These are phyloP conservation scores for Phyllotis vaccarum DNA, from an alignment of 2,797 vertebrate genomes.

Conservation along the genomic window DNA sequence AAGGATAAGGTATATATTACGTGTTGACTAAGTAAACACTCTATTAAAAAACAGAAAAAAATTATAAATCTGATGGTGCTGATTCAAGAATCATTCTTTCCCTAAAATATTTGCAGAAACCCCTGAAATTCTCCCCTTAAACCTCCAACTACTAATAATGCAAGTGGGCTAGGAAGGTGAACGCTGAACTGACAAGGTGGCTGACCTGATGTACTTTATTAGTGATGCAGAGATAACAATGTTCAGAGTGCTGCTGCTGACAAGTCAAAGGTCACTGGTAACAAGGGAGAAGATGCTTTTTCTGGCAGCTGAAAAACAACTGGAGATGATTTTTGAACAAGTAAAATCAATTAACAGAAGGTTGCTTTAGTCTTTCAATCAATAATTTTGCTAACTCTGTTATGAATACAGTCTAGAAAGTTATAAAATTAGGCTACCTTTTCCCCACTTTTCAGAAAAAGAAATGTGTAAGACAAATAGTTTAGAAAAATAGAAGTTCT, in stretches of 20 bases:
- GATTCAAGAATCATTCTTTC: conserved; percentile 40
- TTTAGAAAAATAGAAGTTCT: conserved; percentile 19
- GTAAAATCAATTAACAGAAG: conserved; percentile 60
- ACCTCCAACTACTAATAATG: conserved; percentile 12
- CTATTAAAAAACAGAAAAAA: conserved; percentile 46
- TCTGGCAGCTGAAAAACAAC: conserved; percentile 62
- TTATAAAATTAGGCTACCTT: conserved; percentile 4
- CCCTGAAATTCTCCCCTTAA: conserved; percentile 43
- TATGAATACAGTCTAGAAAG: conserved; percentile 20
- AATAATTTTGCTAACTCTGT: conserved; percentile 71
- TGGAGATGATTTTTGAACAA: conserved; percentile 59
- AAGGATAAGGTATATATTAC: conserved; percentile 43
- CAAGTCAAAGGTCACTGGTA: conserved; percentile 74
- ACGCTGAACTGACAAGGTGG: conserved; percentile 71
- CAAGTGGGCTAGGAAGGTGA: conserved; percentile 40
- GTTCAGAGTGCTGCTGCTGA: conserved; percentile 67
- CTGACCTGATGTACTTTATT: conserved; percentile 68
- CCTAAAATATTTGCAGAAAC: conserved; percentile 59
- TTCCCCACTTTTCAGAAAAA: not conserved
- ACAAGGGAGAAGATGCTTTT: conserved; percentile 60
- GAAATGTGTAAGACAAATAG: not conserved
- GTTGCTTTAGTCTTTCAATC: conserved; percentile 49
- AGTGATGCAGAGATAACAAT: conserved; percentile 73
- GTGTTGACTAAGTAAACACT: not conserved
- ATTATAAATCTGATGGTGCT: not conserved